Percentiles rank a stretch among this genome's conserved stretches.
These are phyloP conservation scores for Potamarius usumacintae DNA, from an alignment of 2,113 vertebrate genomes.

Conservation along the genomic window DNA sequence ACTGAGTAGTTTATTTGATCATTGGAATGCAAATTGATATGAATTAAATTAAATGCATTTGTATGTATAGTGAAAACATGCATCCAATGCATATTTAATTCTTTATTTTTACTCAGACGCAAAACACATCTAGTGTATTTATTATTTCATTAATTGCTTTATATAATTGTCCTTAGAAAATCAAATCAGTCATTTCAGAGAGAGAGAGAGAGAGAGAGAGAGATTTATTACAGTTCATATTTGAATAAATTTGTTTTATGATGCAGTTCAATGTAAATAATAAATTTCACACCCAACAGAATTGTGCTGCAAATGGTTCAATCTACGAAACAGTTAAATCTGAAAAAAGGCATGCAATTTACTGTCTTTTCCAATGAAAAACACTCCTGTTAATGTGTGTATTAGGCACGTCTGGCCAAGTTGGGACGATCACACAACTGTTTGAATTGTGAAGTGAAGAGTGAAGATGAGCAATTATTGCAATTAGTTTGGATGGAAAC, in stretches of 20 bases:
- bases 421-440: neutral
- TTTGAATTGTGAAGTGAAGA: conserved; percentile 1
- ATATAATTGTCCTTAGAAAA: neutral
- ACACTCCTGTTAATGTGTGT: neutral
- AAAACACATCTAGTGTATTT: neutral
- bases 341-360: neutral
- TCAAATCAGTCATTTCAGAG: neutral
- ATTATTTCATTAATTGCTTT: neutral
- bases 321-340: neutral
- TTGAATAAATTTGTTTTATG: neutral
- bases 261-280: neutral
- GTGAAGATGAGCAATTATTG: neutral
- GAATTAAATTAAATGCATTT: neutral
- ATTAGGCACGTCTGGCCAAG: neutral
- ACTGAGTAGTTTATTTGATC: neutral
- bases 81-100: neutral
- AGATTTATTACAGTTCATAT: neutral
- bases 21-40: neutral
- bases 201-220: neutral
- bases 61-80: neutral
- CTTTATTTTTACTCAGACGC: neutral
- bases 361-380: neutral
- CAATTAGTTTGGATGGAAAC: neutral
- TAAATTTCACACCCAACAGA: neutral
- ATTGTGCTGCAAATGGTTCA: neutral